Evolutionary conservation across 2,113 vertebrate genomes (phyloP).

Genomic region (Salvelinus fontinalis): DNA sequence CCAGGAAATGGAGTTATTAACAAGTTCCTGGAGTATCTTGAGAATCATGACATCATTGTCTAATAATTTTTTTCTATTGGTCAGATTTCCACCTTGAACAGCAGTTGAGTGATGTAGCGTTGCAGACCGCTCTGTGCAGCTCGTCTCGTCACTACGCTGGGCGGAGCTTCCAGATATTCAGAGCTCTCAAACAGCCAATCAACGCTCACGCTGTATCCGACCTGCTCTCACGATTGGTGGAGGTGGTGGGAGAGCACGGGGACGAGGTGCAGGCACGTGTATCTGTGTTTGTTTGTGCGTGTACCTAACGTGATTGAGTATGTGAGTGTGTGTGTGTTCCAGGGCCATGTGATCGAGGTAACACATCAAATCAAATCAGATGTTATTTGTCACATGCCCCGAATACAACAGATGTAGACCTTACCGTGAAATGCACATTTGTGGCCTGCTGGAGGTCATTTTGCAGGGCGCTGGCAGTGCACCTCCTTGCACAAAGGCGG

Average conservation of each 20-base stretch:
- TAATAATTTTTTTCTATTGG: too few species aligned
- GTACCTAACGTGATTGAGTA: neutral
- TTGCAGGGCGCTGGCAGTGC: too few species aligned
- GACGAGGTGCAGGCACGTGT: conserved; percentile 93
- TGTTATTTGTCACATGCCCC: too few species aligned
- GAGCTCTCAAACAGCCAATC: conserved; percentile 92
- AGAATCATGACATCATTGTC: too few species aligned
- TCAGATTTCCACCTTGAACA: conserved; percentile 87
- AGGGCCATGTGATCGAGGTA: conserved; percentile 98
- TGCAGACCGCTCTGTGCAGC: conserved; percentile 96
- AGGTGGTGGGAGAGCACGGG: conserved; percentile 96
- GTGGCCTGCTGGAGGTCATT: too few species aligned
- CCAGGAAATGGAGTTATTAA: too few species aligned
- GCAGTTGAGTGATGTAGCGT: conserved; percentile 91
- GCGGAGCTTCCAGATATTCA: conserved; percentile 96
- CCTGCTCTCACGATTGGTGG: conserved; percentile 92
- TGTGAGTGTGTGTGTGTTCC: conserved; percentile 26
- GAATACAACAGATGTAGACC: too few species aligned
- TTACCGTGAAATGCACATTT: too few species aligned
- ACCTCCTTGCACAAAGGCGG: too few species aligned
- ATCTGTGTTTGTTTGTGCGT: neutral
- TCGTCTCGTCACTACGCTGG: conserved; percentile 96
- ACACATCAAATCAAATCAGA: too few species aligned
- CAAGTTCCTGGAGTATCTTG: too few species aligned
- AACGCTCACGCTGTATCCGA: conserved; percentile 92